A percentile compares a stretch with the other conserved stretches of the same genome.
These are phyloP conservation scores for Parotia lawesii DNA, from an alignment of 2,113 vertebrate species.

Conservation along the genomic window DNA sequence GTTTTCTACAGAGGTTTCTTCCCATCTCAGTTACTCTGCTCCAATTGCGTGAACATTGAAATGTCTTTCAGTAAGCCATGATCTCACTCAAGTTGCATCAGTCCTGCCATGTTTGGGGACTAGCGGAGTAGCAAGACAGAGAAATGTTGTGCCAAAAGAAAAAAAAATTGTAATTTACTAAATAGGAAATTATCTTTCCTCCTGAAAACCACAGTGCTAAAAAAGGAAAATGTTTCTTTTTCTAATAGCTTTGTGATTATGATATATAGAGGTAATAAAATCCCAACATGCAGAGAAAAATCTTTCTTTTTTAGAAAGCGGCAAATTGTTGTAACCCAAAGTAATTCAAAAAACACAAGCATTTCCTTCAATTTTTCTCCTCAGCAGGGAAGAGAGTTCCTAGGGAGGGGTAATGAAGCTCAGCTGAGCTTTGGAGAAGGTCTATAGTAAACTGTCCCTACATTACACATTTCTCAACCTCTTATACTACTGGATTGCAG, in stretches of 20 bases:
- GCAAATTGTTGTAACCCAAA: slow-evolving; percentile 33
- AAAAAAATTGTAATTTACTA: background rate
- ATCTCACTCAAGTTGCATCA: background rate
- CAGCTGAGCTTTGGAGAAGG: slow-evolving; percentile 13
- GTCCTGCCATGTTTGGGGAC: background rate
- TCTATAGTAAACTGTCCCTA: background rate
- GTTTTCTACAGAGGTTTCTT: background rate
- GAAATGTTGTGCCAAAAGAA: background rate
- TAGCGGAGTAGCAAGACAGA: background rate
- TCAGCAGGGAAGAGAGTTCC: slow-evolving; percentile 1
- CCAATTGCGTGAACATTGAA: background rate
- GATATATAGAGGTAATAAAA: slow-evolving; percentile 44
- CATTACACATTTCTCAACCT: background rate
- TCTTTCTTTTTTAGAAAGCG: slow-evolving; percentile 1
- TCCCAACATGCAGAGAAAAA: background rate
- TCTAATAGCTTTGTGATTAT: slow-evolving; percentile 27
- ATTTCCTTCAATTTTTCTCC: slow-evolving; percentile 49
- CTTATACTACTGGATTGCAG: background rate
- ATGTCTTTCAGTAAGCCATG: background rate
- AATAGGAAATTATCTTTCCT: slow-evolving; percentile 33
- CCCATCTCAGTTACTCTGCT: background rate
- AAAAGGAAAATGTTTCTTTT: slow-evolving; percentile 24
- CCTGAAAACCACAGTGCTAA: background rate
- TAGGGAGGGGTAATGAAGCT: slow-evolving; percentile 8
- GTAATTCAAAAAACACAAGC: slow-evolving; percentile 40